Base-by-base conservation (phyloP, 2,797 vertebrate genomes). In the Sphenopsis melanotis region DNA sequence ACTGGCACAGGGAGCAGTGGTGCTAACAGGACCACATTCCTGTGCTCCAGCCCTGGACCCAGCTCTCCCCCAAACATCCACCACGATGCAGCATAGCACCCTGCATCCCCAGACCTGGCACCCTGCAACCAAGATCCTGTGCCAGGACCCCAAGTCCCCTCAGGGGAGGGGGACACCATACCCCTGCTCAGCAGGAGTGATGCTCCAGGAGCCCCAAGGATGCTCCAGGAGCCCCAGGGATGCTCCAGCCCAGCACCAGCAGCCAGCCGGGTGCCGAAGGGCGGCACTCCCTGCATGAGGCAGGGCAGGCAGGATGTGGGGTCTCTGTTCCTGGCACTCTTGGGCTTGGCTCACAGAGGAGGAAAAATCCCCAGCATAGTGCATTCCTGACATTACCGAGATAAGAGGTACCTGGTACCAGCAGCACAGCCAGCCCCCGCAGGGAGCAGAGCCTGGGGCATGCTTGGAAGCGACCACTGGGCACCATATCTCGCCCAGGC, bases 321-420 rank as follows among this genome's bases (percentile, higher is more conserved):
- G 93, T 94, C 89, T 83, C 81, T 1, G 37, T 20, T 96, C 75
- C 93, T 87, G 89, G 89, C 87, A 96, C 1, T 11, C 60, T 81
- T 72, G 36, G 55, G 17, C 56, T 87, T 79, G 44, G 65, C 85
- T 92, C 75, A 20, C 0, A 8, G 26, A 12, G 2, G 39, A 69
- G 46, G 61, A 78, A 87, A 88, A 91, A 94, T 14, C 56, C 49
- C 89, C 15, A 4, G 87, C 26, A 29, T 19, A 85, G 70, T 85
- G 64, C 97, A 97, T 97, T 97, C 96, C 97, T 96, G 93, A 89
- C 96, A 96, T 97, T 95, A 92, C 96, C 57, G 27, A 97, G 96
- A 96, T 95, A 95, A 95, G 90, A 96, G 74, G 95, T 90, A 96
- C 90, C 96, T 96, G 95, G 94, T 96, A 97, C 91, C 34, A 3